Base-by-base conservation (phyloP, 2,797 vertebrate genomes). In the Oryzias dopingdopingensis region DNA sequence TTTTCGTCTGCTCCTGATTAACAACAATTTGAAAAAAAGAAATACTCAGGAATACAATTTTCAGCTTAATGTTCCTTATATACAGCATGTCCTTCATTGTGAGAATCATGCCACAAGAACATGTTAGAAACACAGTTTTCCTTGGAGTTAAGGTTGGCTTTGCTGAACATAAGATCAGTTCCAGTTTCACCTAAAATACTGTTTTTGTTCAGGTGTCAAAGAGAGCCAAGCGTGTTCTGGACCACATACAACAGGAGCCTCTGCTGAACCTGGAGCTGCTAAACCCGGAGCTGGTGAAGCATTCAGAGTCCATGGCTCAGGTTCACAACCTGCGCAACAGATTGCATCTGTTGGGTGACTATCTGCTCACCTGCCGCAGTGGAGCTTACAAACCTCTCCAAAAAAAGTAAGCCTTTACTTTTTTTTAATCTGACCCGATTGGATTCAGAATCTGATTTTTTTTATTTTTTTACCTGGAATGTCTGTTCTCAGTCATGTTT, bases 331-430 rank as follows among this genome's bases (percentile, higher is more conserved):
- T 91, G 72, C 87, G 96, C 26, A 91, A 94, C 65, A 93, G 86
- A 76, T 92, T 99, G 15, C 93, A 94, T 32, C 90, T 98, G 32
- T 86, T 98, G 18, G 96, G 95, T 0, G 96, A 98, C 74, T 99
- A 98, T 76, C 86, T 99, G 62, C 79, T 89, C 59, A 89, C 94
- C 71, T 98, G 97, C 78, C 94, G 97, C 70, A 98, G 96, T 0
- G 92, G 92, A 0, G 93, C 93, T 73, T 77, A 92, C 65, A 95
- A 94, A 84, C 93, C 92, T 4, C 77, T 92, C 12, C 80, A 89
- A 26, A 59, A 79, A 50, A 90, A 79, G 92, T 92, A 24, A 41
- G 64, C 76, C 8, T 42, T 18, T 1, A 23, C 15, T 16, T 5
- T 13, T 42, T 3, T 6, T 12, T 12, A 1, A 5, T 32, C 29